Evolutionary conservation across 2,888 invertebrate genomes (phyloP).

Genomic region (Hecatera dysodea): DNA sequence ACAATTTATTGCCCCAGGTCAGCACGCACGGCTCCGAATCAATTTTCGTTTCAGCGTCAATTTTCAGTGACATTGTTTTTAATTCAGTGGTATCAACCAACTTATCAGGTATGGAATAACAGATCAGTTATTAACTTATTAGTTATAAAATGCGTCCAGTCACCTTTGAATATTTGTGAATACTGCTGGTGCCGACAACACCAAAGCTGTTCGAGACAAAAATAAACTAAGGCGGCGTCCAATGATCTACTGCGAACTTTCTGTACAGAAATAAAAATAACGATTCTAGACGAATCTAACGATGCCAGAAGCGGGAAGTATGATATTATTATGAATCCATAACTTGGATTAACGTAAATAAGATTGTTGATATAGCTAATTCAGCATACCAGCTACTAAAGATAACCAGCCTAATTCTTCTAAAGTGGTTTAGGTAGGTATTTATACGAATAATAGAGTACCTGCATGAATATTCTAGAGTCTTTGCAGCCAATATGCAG

Average conservation of each 20-base stretch:
- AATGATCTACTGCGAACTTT: slow-evolving; percentile 72
- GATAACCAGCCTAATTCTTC: background rate
- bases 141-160: slow-evolving; percentile 57
- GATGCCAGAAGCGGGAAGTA: slow-evolving; percentile 24
- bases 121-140: background rate
- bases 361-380: background rate
- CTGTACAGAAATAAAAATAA: slow-evolving; percentile 68
- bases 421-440: background rate
- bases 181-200: slow-evolving; percentile 66
- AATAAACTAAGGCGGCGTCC: slow-evolving; percentile 72
- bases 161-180: slow-evolving; percentile 63
- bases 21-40: slow-evolving; percentile 84
- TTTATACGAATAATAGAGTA: background rate
- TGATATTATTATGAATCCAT: slow-evolving; percentile 9
- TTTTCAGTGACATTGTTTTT: slow-evolving; percentile 79
- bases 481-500: background rate
- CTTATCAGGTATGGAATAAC: background rate
- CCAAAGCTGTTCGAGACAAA: slow-evolving; percentile 67
- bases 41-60: slow-evolving; percentile 79
- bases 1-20: slow-evolving; percentile 81
- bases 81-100: slow-evolving; percentile 9
- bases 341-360: background rate
- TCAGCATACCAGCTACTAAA: background rate
- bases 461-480: slow-evolving; percentile 6
- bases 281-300: slow-evolving; percentile 72